Evolutionary conservation across 2,113 vertebrate genomes (phyloP), one percentile per base, ranked within the genome.

Genomic region (Indicator indicator): DNA sequence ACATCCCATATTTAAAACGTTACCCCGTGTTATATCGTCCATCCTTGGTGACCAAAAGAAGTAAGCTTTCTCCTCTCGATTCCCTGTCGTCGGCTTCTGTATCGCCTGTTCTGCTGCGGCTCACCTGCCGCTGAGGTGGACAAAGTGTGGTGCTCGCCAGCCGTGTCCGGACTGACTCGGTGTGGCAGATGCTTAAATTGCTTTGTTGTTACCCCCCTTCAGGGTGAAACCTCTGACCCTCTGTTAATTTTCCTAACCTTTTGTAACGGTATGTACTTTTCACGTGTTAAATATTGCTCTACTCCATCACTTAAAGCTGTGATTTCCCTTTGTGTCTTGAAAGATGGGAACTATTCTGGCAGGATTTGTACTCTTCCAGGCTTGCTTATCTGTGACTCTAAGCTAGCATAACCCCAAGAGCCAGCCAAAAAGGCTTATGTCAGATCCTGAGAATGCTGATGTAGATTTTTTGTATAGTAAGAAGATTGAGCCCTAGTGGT

Each of bases 211-310:
- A 50, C 28, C 58, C 5, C 46, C n/a, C 20, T 63, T 69, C 55
- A 44, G 88, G 56, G 50, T 80, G 52, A 86, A 52, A n/a, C 68
- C 70, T 89, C 75, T 81, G 70, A 36, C 75, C 64, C 32, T 63
- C 59, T 91, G 2, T 91, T 93, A 73, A 46, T 26, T 89, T 88
- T 24, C 23, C 81, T 92, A 85, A 50, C 33, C 71, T 91, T 96
- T 95, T 97, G 90, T 96, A 97, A 94, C 6, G 52, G 94, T 91
- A 92, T 88, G 88, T 90, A 95, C 89, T 95, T 82, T 84, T 15
- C 3, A 24, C 27, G 10, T 15, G 26, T 83, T 90, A 84, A 67
- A 33, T 4, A 0, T 75, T 89, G 93, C 74, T 82, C 95, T 91
- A 27, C 85, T 95, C 70, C 65, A 1, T 95, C 90, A 95, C 95